A percentile compares a stretch with the other conserved stretches of the same genome.
Evolutionary conservation across 2,888 invertebrate genomes (phyloP).

Genomic region (Anthrax anthrax): DNA sequence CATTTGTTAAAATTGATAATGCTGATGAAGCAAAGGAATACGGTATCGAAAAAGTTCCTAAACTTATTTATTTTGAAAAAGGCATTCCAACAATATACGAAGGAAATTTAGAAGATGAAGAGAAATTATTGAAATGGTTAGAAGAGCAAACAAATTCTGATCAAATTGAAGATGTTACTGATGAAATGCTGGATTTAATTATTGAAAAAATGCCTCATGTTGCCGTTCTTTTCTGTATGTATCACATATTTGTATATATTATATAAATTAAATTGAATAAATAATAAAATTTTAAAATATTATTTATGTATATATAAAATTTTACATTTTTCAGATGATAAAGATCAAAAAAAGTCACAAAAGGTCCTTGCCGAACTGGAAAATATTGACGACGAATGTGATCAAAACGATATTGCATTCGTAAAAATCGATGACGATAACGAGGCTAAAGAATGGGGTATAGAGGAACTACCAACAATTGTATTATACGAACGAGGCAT

Average conservation of each 20-base stretch:
- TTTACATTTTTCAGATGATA: slow-evolving; percentile 54
- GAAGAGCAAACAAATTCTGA: slow-evolving; percentile 72
- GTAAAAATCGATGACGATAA: slow-evolving; percentile 81
- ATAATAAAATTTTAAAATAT: too few relatives aligned
- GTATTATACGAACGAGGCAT: slow-evolving; percentile 62
- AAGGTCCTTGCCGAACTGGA: slow-evolving; percentile 71
- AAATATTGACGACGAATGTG: slow-evolving; percentile 88
- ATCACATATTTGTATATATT: too few relatives aligned
- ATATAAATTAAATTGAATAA: too few relatives aligned
- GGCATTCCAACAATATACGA: slow-evolving; percentile 60
- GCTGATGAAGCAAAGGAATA: slow-evolving; percentile 80
- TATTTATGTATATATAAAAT: too few relatives aligned
- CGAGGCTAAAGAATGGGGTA: slow-evolving; percentile 81
- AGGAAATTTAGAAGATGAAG: slow-evolving; percentile 81
- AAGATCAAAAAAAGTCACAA: slow-evolving; percentile 79
- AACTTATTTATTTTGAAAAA: slow-evolving; percentile 68
- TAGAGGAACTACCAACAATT: slow-evolving; percentile 67
- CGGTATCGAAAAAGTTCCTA: slow-evolving; percentile 77
- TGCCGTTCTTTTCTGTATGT: slow-evolving; percentile 82
- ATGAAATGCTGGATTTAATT: slow-evolving; percentile 84
- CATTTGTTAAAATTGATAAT: slow-evolving; percentile 86
- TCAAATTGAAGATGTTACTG: slow-evolving; percentile 87
- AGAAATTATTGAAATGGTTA: slow-evolving; percentile 75
- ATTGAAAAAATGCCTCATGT: slow-evolving; percentile 78
- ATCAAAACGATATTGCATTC: slow-evolving; percentile 80